phyloP scores from a whole-genome alignment of 2,113 vertebrate species.

The Indicator indicator region DNA sequence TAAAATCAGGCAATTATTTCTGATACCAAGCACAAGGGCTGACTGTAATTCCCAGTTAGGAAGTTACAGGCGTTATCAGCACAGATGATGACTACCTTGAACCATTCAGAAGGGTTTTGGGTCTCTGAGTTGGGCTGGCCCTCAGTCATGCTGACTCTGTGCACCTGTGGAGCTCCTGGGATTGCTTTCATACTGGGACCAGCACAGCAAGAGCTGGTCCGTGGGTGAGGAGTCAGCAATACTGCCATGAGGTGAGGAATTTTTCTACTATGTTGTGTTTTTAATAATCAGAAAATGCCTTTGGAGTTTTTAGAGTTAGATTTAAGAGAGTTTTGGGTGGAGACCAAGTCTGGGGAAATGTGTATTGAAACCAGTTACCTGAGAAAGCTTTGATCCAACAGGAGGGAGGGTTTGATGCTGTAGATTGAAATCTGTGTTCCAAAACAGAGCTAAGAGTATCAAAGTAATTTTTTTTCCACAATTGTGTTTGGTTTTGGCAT shows the following conservation, averaged over 20 bases:
- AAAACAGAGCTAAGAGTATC: not conserved
- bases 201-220: not conserved
- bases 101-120: not conserved
- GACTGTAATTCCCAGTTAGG: not conserved
- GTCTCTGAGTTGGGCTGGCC: not conserved
- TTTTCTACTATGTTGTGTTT: not conserved
- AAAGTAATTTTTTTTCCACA: not conserved
- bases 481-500: not conserved
- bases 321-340: not conserved
- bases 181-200: not conserved
- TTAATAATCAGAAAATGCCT: not conserved
- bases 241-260: not conserved
- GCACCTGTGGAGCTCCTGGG: not conserved
- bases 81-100: not conserved
- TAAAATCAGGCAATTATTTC: not conserved
- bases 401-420: not conserved
- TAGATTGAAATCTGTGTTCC: not conserved
- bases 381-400: not conserved
- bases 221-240: not conserved
- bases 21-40: not conserved
- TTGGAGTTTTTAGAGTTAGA: not conserved
- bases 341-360: not conserved
- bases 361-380: not conserved
- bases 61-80: not conserved
- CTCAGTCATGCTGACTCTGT: fast-evolving